These are phyloP conservation scores for Aegotheles bennettii DNA, from an alignment of 2,113 vertebrate genomes.

Conservation along the genomic window DNA sequence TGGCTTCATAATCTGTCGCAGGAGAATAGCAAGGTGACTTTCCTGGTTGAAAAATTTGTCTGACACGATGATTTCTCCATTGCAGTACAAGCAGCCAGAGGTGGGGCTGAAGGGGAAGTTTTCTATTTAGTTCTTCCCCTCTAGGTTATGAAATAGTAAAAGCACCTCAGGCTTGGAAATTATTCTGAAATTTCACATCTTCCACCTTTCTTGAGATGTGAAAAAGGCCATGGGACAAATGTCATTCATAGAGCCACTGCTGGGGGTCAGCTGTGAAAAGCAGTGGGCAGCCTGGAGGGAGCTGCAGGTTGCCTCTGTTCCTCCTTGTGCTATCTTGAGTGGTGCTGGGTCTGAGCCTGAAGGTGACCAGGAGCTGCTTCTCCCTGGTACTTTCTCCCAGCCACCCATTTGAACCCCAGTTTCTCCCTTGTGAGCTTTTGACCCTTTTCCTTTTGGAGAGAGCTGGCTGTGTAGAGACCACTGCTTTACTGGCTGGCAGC, in stretches of 20 bases:
- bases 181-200: not conserved
- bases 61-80: not conserved
- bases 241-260: not conserved
- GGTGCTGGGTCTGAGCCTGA: not conserved
- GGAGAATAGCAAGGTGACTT: not conserved
- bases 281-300: not conserved
- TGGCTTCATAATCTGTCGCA: not conserved
- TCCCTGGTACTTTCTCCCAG: not conserved
- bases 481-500: not conserved
- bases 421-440: not conserved
- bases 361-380: not conserved
- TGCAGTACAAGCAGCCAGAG: not conserved
- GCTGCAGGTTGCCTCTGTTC: not conserved
- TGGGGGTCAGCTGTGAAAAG: not conserved
- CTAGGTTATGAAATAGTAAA: not conserved
- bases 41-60: not conserved
- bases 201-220: not conserved
- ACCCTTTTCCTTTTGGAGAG: not conserved
- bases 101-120: not conserved
- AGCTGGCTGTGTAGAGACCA: not conserved
- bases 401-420: not conserved
- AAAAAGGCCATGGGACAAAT: not conserved
- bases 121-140: accelerated
- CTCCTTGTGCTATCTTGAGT: not conserved
- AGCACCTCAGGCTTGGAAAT: not conserved